Evolutionary conservation across 2,113 vertebrate genomes (phyloP).

Genomic region (Brachionichthys hirsutus): DNA sequence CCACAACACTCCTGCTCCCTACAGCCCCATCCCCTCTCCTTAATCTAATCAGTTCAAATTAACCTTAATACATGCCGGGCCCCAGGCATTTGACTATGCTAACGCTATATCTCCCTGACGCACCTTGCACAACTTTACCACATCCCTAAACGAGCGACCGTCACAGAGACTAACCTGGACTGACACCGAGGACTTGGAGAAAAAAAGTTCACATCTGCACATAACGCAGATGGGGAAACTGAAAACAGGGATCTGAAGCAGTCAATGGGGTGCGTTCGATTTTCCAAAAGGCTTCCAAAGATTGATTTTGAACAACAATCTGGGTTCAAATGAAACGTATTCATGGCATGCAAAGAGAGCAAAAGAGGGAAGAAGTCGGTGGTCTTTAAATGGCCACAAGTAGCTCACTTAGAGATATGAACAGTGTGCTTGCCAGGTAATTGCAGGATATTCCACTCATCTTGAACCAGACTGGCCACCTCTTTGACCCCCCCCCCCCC

Average conservation of each 20-base stretch:
- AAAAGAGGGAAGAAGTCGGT: constrained; percentile 5
- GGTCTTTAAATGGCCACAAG: constrained; percentile 6
- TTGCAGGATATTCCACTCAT: constrained; percentile 42
- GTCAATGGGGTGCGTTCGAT: background rate
- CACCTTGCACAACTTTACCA: constrained; percentile 66
- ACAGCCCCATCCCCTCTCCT: constrained; percentile 61
- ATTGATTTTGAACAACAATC: background rate
- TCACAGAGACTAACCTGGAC: constrained; percentile 38
- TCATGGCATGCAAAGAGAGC: no score
- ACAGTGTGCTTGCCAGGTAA: constrained; percentile 30
- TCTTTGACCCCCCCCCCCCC: no score
- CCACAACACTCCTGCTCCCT: constrained; percentile 39
- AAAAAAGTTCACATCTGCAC: constrained; percentile 57
- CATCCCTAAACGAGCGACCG: constrained; percentile 54
- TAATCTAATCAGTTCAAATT: constrained; percentile 78
- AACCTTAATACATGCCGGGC: constrained; percentile 68
- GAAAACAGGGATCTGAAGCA: constrained; percentile 1
- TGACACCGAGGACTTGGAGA: constrained; percentile 40
- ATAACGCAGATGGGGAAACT: constrained; percentile 21
- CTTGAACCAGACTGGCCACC: constrained; percentile 28
- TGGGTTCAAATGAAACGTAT: background rate
- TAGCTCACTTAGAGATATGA: constrained; percentile 25
- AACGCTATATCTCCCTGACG: constrained; percentile 60
- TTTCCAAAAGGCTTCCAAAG: no score
- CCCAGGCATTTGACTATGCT: constrained; percentile 60